Evolutionary conservation across 2,113 vertebrate genomes (phyloP), one percentile per base, ranked within the genome.

Genomic region (Brienomyrus longianalis): DNA sequence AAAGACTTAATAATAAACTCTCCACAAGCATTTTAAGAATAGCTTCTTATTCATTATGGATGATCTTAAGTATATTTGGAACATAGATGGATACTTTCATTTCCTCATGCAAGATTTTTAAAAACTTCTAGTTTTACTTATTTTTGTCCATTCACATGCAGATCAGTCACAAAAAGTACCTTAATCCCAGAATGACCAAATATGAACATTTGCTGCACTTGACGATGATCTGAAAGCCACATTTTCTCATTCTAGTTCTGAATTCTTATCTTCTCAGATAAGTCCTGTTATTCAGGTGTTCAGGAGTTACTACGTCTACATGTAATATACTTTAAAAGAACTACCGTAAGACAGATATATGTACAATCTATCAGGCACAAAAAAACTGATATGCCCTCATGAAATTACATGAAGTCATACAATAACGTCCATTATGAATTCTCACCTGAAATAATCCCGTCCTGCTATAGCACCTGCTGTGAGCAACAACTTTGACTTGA

Each of bases 371-470:
- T 27, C 62, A 66, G n/a, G 62, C 62, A 31, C n/a, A 27, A 70
- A 54, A 66, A 70, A 66, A 70, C 10, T 27, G 0, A 4, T 11
- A 11, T 31, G 27, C 27, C 62, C 27, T 70, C 8, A 13, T 31
- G 3, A 43, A 80, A 43, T 17, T 5, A 80, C 35, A 80, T 2
- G 10, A 74, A 31, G 27, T 39, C 6, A 80, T 80, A 21, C 17
- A 80, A 39, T 35, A 43, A 80, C 7, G 35, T 85, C 21, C 45
- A 85, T 47, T 70, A 70, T 13, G 62, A n/a, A 85, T 50, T 47
- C 83, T 87, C 86, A 52, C 86, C 86, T 39, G 50, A 87, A 87
- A 87, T 54, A 87, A 35, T 87, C 27, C 45, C 48, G 45, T 85
- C 45, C 45, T 85, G 19, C 47, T 45, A 5, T n/a, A 27, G 83